A percentile compares a stretch with the other conserved stretches of the same genome.
phyloP scores from a whole-genome alignment of 2,888 invertebrate genomes.

The Hermodice carunculata region DNA sequence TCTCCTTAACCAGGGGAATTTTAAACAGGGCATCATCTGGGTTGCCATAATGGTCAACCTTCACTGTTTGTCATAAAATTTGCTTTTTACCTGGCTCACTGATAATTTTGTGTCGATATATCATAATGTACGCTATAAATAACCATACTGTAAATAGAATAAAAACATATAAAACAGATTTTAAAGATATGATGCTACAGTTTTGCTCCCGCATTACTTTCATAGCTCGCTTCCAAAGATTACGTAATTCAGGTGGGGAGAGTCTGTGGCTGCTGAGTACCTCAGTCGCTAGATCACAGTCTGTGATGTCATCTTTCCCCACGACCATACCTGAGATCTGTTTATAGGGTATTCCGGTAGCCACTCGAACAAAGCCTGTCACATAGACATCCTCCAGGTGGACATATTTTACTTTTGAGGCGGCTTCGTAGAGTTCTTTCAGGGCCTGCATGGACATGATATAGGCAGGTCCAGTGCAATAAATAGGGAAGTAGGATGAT shows the following conservation, averaged over 20 bases:
- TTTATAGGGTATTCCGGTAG: constrained; percentile 32
- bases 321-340: constrained; percentile 34
- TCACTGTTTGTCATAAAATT: no score
- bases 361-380: constrained; percentile 36
- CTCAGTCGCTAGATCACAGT: constrained; percentile 39
- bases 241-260: constrained; percentile 17
- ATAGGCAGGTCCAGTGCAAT: constrained; percentile 45
- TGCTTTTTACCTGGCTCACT: no score
- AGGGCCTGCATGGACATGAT: constrained; percentile 36
- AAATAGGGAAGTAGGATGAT: constrained; percentile 42
- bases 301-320: constrained; percentile 25
- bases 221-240: constrained; percentile 28
- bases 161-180: no score
- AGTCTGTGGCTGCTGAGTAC: constrained; percentile 39
- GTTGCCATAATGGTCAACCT: no score
- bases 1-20: no score
- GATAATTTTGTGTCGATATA: no score
- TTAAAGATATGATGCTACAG: no score
- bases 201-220: no score
- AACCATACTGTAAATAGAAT: no score
- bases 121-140: no score
- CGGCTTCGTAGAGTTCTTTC: constrained; percentile 22
- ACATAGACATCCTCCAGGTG: constrained; percentile 45
- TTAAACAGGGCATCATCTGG: no score
- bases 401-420: constrained; percentile 30